Base-by-base conservation (phyloP, 1,140 invertebrate genomes). In the Musca domestica region DNA sequence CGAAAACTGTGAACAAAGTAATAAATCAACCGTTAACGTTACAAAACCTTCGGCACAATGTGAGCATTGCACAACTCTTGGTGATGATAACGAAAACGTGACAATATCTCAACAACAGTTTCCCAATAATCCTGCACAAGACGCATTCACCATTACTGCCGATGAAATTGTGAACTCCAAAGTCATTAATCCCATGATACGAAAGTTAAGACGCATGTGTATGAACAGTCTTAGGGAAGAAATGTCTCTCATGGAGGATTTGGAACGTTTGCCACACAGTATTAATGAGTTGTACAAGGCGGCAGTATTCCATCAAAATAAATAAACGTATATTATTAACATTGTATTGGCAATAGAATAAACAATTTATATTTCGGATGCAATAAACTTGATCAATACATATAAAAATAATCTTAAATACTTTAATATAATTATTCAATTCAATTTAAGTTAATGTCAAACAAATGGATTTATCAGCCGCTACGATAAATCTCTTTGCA, bases 401-500 rank as follows among this genome's bases (percentile, higher is more conserved):
- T n/a, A 22, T 19, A 52, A 51, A 17, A 25, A 48, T 14, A 34
- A 20, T 12, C 25, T 66, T 41, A 51, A 48, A n/a, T n/a, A n/a
- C 27, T 30, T 41, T 41, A 9, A 41, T n/a, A n/a, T n/a, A n/a
- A n/a, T n/a, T n/a, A n/a, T n/a, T n/a, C n/a, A n/a, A n/a, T n/a
- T n/a, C n/a, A n/a, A n/a, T n/a, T n/a, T n/a, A n/a, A n/a, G n/a
- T n/a, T n/a, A n/a, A n/a, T n/a, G n/a, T n/a, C n/a, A n/a, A n/a
- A n/a, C n/a, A n/a, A n/a, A n/a, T n/a, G n/a, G n/a, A n/a, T n/a
- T 19, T 17, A 46, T 56, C 41, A 74, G 17, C 73, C 73, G 46
- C 68, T 67, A 17, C 71, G 74, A 71, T 76, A 80, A 22, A 80
- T 73, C n/a, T 70, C 66, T 30, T 80, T 76, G 0, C 77, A 72